Evolutionary conservation across 2,888 invertebrate genomes (phyloP).

Genomic region (Hypomecis atomaria): DNA sequence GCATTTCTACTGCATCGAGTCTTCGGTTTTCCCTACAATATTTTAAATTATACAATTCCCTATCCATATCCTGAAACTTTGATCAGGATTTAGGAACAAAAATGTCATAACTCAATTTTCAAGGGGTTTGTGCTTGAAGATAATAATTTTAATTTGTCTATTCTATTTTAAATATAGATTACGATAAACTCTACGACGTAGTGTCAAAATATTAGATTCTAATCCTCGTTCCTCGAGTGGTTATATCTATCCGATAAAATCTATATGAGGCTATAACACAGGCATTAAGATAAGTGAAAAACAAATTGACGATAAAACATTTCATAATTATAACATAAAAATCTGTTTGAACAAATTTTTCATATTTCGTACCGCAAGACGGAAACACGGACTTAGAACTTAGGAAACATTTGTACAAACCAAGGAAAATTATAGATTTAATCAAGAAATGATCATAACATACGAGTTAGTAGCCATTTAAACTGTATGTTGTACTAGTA

Average conservation of each 20-base stretch:
- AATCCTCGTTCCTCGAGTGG: not conserved
- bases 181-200: not conserved
- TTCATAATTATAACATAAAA: not conserved
- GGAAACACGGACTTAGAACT: not conserved
- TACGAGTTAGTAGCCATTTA: no score
- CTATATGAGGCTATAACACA: conserved; percentile 12
- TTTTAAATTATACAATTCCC: no score
- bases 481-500: not conserved
- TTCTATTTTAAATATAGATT: not conserved
- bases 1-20: no score
- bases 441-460: not conserved
- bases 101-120: no score
- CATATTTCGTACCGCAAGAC: not conserved
- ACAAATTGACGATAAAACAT: conserved; percentile 6
- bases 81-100: no score
- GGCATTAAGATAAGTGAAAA: conserved; percentile 9
- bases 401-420: not conserved
- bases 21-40: no score
- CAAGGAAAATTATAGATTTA: not conserved
- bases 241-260: conserved; percentile 9
- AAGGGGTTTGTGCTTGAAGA: not conserved
- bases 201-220: conserved; percentile 6
- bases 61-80: no score
- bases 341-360: not conserved
- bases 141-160: not conserved